phyloP scores from a whole-genome alignment of 2,888 invertebrate species.

The Brachylomia viminalis region DNA sequence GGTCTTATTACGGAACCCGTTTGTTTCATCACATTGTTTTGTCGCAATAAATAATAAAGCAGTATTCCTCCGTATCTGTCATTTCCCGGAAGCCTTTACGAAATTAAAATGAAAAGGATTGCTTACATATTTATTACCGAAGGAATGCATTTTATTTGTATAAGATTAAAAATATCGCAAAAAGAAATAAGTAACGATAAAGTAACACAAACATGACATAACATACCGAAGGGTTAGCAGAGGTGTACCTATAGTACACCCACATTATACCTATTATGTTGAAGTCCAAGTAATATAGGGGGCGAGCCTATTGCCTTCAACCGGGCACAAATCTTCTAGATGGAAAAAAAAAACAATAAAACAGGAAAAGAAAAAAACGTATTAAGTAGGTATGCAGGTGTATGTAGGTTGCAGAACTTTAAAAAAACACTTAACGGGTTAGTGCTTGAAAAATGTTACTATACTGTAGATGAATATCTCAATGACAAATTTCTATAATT shows the following conservation, averaged over 20 bases:
- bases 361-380: too few relatives aligned
- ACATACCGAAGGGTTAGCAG: not conserved
- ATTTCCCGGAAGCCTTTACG: slow-evolving; percentile 1
- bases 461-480: too few relatives aligned
- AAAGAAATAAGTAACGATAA: not conserved
- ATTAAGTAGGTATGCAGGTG: too few relatives aligned
- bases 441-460: too few relatives aligned
- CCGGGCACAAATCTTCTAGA: not conserved
- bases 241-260: not conserved
- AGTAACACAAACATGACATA: not conserved
- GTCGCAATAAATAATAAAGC: not conserved
- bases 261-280: not conserved
- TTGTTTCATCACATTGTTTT: not conserved
- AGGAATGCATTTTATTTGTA: not conserved
- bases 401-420: too few relatives aligned
- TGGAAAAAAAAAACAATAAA: too few relatives aligned
- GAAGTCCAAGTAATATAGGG: not conserved
- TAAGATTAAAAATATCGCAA: not conserved
- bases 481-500: too few relatives aligned
- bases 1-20: slow-evolving; percentile 18
- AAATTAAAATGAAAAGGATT: slow-evolving; percentile 11
- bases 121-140: not conserved
- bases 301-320: not conserved
- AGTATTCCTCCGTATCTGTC: not conserved
- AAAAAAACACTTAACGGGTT: too few relatives aligned